Percentiles rank a stretch among this genome's conserved stretches.
phyloP scores from a whole-genome alignment of 2,888 invertebrate genomes.

The Hoplodrina blanda region DNA sequence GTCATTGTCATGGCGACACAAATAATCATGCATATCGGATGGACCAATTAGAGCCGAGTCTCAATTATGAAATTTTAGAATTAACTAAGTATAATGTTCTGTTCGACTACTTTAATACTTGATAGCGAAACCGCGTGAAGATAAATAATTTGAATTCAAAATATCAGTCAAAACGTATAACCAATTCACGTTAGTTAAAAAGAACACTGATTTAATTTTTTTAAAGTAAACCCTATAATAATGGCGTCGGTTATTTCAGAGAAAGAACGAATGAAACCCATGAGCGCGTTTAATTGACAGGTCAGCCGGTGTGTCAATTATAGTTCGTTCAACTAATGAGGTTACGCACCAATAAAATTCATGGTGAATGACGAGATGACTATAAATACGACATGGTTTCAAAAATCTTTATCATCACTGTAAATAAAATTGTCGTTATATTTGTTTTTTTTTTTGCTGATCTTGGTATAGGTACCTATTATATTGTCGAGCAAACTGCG shows the following conservation, averaged over 20 bases:
- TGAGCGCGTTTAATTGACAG: constrained; percentile 84
- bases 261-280: constrained; percentile 68
- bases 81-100: background rate
- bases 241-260: constrained; percentile 50
- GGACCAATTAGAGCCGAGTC: constrained; percentile 32
- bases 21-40: constrained; percentile 18
- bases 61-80: constrained; percentile 14
- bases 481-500: background rate
- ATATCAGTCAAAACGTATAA: background rate
- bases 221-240: constrained; percentile 8
- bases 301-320: constrained; percentile 90
- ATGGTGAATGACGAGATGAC: constrained; percentile 72
- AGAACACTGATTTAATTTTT: constrained; percentile 8
- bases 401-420: constrained; percentile 39
- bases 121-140: background rate
- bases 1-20: constrained; percentile 5
- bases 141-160: background rate
- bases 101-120: no score
- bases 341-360: constrained; percentile 81
- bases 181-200: background rate
- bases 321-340: constrained; percentile 87
- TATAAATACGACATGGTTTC: constrained; percentile 56
- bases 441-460: no score
- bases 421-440: constrained; percentile 19
- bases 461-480: no score